These are phyloP conservation scores for Lepeophtheirus nordmannii DNA, from an alignment of 2,888 invertebrate genomes.

Conservation along the genomic window DNA sequence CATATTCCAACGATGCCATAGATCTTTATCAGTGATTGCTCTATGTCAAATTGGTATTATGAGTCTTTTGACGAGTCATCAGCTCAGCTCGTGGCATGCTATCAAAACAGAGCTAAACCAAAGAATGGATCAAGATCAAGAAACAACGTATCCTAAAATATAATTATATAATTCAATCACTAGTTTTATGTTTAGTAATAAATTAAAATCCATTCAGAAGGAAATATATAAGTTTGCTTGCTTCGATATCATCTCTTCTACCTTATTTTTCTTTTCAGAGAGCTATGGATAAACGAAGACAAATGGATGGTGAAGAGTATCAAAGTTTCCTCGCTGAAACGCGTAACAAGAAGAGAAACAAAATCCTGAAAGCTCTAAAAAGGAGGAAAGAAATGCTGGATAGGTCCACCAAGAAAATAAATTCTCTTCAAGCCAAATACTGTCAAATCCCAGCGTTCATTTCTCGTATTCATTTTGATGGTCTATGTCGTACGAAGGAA, in stretches of 20 bases:
- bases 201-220: no score
- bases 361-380: not conserved
- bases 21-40: no score
- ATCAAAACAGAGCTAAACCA: not conserved
- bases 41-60: not conserved
- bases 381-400: not conserved
- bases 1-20: not conserved
- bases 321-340: not conserved
- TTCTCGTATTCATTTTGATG: not conserved
- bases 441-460: not conserved
- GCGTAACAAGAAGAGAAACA: not conserved
- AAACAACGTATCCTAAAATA: not conserved
- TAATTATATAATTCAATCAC: not conserved
- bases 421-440: not conserved
- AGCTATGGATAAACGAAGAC: not conserved
- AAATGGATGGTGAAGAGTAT: not conserved
- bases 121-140: not conserved
- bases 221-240: no score
- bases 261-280: not conserved
- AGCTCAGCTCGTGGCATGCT: not conserved
- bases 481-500: not conserved
- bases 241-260: not conserved
- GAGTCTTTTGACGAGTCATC: not conserved
- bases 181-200: no score
- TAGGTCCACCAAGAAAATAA: not conserved